phyloP scores from a whole-genome alignment of 2,113 vertebrate species.

The Melanerpes formicivorus region DNA sequence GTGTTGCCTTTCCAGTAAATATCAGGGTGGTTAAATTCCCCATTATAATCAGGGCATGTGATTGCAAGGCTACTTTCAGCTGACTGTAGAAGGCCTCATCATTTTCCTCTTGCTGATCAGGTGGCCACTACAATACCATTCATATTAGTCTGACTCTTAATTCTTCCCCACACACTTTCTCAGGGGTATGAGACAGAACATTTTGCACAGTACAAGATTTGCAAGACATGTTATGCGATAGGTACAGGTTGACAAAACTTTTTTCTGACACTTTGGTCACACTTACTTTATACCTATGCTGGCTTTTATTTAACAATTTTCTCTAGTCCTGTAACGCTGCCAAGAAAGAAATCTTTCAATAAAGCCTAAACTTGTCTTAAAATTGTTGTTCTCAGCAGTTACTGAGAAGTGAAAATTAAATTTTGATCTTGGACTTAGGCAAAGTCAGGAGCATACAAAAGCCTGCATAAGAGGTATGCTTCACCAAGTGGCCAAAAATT shows the following conservation, averaged over 20 bases:
- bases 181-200: background rate
- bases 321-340: constrained; percentile 13
- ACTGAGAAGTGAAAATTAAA: constrained; percentile 28
- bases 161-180: background rate
- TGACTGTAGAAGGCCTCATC: too few species aligned
- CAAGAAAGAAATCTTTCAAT: constrained; percentile 49
- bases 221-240: background rate
- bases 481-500: background rate
- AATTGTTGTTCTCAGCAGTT: constrained; percentile 49
- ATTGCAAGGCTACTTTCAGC: too few species aligned
- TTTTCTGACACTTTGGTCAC: background rate
- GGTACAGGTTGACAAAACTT: background rate
- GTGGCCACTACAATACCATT: too few species aligned
- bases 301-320: constrained; percentile 13
- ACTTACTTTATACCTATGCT: background rate
- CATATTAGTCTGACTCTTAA: too few species aligned
- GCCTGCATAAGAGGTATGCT: background rate
- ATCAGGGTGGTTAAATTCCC: too few species aligned
- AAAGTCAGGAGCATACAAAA: constrained; percentile 13
- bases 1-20: too few species aligned
- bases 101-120: too few species aligned
- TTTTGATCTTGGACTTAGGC: constrained; percentile 28
- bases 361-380: constrained; percentile 29
- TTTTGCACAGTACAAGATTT: background rate
- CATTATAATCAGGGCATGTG: too few species aligned